A percentile compares a stretch with the other conserved stretches of the same genome.
phyloP scores from a whole-genome alignment of 2,888 invertebrate genomes.

The Desoria tigrina region DNA sequence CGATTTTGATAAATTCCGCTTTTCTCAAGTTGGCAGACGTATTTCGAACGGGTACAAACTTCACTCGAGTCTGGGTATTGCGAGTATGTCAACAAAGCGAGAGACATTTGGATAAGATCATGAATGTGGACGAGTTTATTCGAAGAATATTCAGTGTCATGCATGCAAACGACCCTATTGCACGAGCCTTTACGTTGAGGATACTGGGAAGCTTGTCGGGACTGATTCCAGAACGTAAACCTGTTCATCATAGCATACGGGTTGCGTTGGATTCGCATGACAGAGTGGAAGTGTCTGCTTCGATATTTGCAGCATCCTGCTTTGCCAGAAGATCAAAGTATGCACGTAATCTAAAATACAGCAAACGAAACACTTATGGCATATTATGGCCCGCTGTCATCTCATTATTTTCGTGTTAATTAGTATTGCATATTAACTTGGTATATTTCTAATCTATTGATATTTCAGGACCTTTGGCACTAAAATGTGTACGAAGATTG shows the following conservation, averaged over 20 bases:
- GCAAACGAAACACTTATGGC: no score
- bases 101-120: slow-evolving; percentile 91
- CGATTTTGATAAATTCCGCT: slow-evolving; percentile 94
- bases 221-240: slow-evolving; percentile 89
- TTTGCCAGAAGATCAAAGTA: slow-evolving; percentile 93
- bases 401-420: no score
- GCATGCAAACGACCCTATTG: slow-evolving; percentile 95
- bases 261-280: slow-evolving; percentile 91
- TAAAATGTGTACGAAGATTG: slow-evolving; percentile 91
- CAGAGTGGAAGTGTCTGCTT: slow-evolving; percentile 92
- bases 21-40: slow-evolving; percentile 92
- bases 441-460: no score
- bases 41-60: slow-evolving; percentile 85
- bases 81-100: slow-evolving; percentile 93
- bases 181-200: slow-evolving; percentile 83
- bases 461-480: slow-evolving; percentile 82
- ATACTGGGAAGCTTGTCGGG: slow-evolving; percentile 89
- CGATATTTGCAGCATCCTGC: slow-evolving; percentile 89
- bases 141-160: slow-evolving; percentile 88
- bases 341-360: slow-evolving; percentile 54
- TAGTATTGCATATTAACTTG: no score
- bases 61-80: slow-evolving; percentile 86
- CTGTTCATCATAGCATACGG: slow-evolving; percentile 92
- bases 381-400: no score
- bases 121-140: slow-evolving; percentile 92